Evolutionary conservation across 1,140 invertebrate genomes (phyloP).

Genomic region (Atta colombica): DNA sequence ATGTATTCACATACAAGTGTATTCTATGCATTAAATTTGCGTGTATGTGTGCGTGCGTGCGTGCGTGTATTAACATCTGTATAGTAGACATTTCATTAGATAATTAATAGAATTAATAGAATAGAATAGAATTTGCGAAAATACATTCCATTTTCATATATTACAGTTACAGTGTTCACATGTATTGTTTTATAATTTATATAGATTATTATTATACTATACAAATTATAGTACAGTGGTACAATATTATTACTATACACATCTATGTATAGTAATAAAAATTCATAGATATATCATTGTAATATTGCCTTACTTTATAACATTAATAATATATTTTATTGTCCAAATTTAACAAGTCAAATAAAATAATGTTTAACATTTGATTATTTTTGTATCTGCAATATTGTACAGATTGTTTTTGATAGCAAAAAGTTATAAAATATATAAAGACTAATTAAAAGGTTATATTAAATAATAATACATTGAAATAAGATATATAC

Average conservation of each 20-base stretch:
- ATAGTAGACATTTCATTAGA: not conserved
- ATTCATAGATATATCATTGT: constrained; percentile 15
- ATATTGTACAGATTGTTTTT: constrained; percentile 21
- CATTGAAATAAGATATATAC: not conserved
- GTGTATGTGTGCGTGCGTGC: too few relatives aligned
- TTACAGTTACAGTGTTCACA: not conserved
- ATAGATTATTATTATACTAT: too few relatives aligned
- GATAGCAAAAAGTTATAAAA: not conserved
- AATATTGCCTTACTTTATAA: not conserved
- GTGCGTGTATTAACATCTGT: not conserved
- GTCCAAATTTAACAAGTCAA: constrained; percentile 11
- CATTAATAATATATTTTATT: constrained; percentile 1
- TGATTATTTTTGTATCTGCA: not conserved
- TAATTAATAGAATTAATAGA: not conserved
- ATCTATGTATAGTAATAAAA: not conserved
- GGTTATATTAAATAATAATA: not conserved
- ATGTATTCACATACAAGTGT: too few relatives aligned
- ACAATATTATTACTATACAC: constrained; percentile 8
- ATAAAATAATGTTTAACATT: constrained; percentile 1
- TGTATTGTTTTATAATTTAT: too few relatives aligned
- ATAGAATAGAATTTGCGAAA: too few relatives aligned
- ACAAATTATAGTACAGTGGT: not conserved
- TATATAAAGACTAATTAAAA: constrained; percentile 21
- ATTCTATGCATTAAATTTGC: too few relatives aligned
- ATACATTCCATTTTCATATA: not conserved